Conservation (phyloP, 2,797 vertebrate species). For the Calcarius lapponicus region DNA sequence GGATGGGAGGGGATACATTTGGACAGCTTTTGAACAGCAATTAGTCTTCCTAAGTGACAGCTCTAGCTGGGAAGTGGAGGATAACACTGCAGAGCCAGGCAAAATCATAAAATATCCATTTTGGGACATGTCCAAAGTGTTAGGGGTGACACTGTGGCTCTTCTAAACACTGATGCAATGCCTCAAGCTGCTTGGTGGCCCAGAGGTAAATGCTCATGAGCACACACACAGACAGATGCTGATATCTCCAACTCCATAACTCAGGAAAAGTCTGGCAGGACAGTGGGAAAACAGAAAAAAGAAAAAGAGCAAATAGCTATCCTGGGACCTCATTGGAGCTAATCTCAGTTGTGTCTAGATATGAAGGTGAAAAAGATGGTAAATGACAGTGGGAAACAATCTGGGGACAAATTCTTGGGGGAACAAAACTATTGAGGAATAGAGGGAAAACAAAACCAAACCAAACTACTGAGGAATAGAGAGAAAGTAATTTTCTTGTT, state of each 20-base stretch:
- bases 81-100: background rate
- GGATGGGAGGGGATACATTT: background rate
- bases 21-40: constrained; percentile 7
- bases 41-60: constrained; percentile 17
- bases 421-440: background rate
- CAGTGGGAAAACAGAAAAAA: no score
- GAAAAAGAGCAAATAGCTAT: background rate
- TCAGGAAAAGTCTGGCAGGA: background rate
- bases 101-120: background rate
- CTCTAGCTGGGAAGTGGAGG: background rate
- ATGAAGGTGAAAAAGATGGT: background rate
- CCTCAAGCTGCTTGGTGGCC: background rate
- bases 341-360: background rate
- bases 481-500: background rate
- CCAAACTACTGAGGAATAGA: background rate
- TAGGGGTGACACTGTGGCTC: background rate
- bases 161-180: background rate
- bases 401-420: background rate
- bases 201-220: background rate
- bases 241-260: background rate
- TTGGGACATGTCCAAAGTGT: background rate
- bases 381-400: background rate
- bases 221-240: background rate
- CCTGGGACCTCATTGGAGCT: background rate
- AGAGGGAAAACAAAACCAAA: background rate